Evolutionary conservation across 2,888 invertebrate species (phyloP), one percentile per base, ranked within the genome.

Genomic region (Drosophila aldrichi): DNA sequence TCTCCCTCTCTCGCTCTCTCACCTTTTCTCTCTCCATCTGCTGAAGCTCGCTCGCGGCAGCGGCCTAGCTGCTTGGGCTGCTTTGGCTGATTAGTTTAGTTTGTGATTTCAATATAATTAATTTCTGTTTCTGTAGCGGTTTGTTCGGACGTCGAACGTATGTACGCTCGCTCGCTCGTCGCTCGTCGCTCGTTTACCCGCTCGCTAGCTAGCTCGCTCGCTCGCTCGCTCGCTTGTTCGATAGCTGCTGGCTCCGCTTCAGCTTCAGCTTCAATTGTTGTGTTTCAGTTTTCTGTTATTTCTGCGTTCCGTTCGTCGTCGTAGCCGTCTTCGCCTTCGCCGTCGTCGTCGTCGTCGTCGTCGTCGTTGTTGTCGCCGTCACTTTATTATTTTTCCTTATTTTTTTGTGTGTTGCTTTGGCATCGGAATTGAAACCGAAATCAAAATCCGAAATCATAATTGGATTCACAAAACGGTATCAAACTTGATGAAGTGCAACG

Each of bases 51-150:
- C 77, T 77, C 77, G 60, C 71, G 61, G 25, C 54, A 48, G 56
- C 57, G 69, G 61, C 60, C 62, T 51, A 55, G 66, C 73, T 72
- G 73, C 67, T 54, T 57, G 54, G 36, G 70, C 57, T 74, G 74
- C 71, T 75, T 83, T 78, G 88, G 80, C 87, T 84, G 84, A 84
- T 84, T 84, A 84, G 84, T 84, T 84, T 86, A 84, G 84, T 84
- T 84, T 89, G 84, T 89, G 89, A 89, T 84, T 84, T 84, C 84
- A 84, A 89, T 84, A 84, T 84, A 84, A 84, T 84, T 84, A 84
- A 84, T 84, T 84, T 84, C 81, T 87, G 88, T 83, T 83, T 88
- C 83, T 88, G 87, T 84, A 74, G 84, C 84, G 84, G 81, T 79
- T 88, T 78, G 81, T 86, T 81, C 87, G 87, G 81, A 86, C 89